phyloP scores from a whole-genome alignment of 35 echinoderm and acorn worm species.

The Heliocidaris tuberculata region DNA sequence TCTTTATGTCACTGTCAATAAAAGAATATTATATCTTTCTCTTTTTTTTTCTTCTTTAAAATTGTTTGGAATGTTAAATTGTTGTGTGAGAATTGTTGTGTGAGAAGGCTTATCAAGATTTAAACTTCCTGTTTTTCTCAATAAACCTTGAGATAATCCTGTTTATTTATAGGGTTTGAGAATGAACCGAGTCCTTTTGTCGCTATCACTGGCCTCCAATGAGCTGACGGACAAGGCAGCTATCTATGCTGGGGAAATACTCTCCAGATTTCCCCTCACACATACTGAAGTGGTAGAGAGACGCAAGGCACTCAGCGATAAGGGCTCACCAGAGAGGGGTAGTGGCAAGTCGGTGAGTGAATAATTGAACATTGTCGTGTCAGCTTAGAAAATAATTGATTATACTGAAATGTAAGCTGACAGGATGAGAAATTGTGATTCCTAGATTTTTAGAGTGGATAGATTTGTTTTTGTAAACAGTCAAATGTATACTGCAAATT shows the following conservation, averaged over 20 bases:
- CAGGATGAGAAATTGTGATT: neutral
- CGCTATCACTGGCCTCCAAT: slow-evolving; percentile 87
- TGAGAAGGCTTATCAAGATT: too few relatives aligned
- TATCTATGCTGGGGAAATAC: slow-evolving; percentile 75
- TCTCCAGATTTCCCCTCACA: slow-evolving; percentile 87
- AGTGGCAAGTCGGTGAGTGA: slow-evolving; percentile 86
- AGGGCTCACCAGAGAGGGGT: slow-evolving; percentile 80
- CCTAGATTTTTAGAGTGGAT: neutral
- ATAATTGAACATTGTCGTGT: neutral
- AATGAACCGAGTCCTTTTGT: slow-evolving; percentile 94
- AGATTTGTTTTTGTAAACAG: neutral
- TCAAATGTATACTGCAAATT: neutral
- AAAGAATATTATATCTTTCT: too few relatives aligned
- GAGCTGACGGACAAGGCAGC: slow-evolving; percentile 77
- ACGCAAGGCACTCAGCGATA: slow-evolving; percentile 84
- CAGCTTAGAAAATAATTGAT: neutral
- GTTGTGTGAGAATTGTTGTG: too few relatives aligned
- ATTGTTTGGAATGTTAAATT: too few relatives aligned
- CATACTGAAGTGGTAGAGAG: slow-evolving; percentile 90
- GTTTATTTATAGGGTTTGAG: slow-evolving; percentile 67
- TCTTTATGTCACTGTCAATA: too few relatives aligned
- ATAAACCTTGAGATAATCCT: too few relatives aligned
- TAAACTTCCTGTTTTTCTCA: neutral
- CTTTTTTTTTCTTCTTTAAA: too few relatives aligned
- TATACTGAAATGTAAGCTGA: neutral